Evolutionary conservation across 2,797 vertebrate genomes (phyloP), one percentile per base, ranked within the genome.

Genomic region (Sebastes iracundus): DNA sequence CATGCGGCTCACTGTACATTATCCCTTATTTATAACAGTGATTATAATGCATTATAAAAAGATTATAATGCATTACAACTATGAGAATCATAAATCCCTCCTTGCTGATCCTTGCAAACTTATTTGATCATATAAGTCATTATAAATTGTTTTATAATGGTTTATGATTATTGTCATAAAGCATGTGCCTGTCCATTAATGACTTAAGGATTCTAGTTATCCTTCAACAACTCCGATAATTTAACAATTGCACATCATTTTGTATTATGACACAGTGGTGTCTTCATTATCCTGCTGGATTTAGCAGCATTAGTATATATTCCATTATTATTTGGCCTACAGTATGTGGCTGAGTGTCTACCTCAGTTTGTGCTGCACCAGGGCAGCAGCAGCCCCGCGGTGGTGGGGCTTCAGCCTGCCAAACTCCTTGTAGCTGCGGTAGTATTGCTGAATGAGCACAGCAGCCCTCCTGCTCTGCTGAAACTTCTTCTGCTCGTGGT

Each of bases 361-460:
- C 98, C 98, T 98, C 93, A 99, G 97, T 87, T 97, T 99, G 94
- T 99, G 98, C 72, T 99, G 98, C 27, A 98, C 97, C 10, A 98
- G 96, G 75, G 97, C 96, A 73, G 96, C 96, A 60, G 95, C 81
- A 3, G 97, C 94, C 4, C 97, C 96, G 30, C 96, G 95, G 66
- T 96, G 97, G 75, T 96, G 97, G 33, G 97, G 97, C 92, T 96
- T 96, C 88, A 97, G 96, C 87, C 96, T 96, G 83, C 98, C 97
- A 38, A 97, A 97, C 86, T 97, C 97, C 75, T 96, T 98, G 94
- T 99, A 99, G 94, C 97, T 99, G 95, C 99, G 97, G 87, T 99
- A 99, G 92, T 97, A 99, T 94, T 99, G 98, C 95, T 99, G 99
- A 96, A 99, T 99, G 89, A 99, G 97, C 95, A 99, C 92, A 0